Conservation (phyloP, 2,888 invertebrate genomes). For the Operophtera brumata region DNA sequence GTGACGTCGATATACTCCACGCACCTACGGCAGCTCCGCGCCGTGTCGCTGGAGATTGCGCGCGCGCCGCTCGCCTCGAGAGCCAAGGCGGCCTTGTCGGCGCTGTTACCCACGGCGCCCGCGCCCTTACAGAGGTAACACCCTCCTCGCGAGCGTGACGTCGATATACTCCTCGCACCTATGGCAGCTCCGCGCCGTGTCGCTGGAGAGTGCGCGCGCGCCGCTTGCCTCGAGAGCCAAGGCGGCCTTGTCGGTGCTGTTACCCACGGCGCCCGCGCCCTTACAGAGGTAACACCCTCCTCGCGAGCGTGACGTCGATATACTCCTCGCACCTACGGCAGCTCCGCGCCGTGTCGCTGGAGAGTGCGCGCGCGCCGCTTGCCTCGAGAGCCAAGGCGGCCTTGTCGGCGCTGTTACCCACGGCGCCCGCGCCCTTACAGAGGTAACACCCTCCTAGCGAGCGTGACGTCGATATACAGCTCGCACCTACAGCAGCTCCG, state of each 20-base stretch:
- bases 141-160: constrained; percentile 28
- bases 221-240: constrained; percentile 36
- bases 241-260: constrained; percentile 51
- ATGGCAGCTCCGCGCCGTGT: constrained; percentile 33
- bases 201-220: constrained; percentile 32
- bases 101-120: constrained; percentile 54
- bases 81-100: constrained; percentile 47
- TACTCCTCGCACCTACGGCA: constrained; percentile 33
- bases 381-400: constrained; percentile 43
- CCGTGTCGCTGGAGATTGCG: constrained; percentile 31
- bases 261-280: constrained; percentile 51
- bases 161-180: constrained; percentile 31
- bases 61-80: constrained; percentile 32
- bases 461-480: background rate
- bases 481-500: constrained; percentile 42
- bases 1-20: background rate
- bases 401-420: constrained; percentile 52
- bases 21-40: constrained; percentile 41
- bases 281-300: constrained; percentile 39
- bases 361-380: constrained; percentile 28
- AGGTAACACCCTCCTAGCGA: constrained; percentile 30
- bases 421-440: constrained; percentile 49
- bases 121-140: constrained; percentile 41
- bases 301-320: constrained; percentile 14
- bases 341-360: constrained; percentile 37